Evolutionary conservation across 2,113 vertebrate genomes (phyloP), one percentile per base, ranked within the genome.

Genomic region (Callaeas wilsoni): DNA sequence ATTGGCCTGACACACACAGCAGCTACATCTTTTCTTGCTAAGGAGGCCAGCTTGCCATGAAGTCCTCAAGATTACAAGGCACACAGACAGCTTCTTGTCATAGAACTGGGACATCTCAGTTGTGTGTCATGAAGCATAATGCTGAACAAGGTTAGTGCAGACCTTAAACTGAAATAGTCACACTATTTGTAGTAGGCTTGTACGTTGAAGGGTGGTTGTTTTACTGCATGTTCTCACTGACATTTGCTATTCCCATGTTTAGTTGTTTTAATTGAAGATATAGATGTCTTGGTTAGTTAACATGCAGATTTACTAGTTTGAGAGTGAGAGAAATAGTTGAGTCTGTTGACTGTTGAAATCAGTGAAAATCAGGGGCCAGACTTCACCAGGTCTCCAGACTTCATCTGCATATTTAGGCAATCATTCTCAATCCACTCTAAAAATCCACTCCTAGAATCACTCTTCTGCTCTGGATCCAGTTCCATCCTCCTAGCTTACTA

Each of bases 81-180:
- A 25, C 13, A 15, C 7, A 27, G 42, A 29, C 50, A 90, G 53
- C 26, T 86, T 60, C 46, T n/a, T 6, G 1, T 30, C 32, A 46
- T 4, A 46, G 32, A 74, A 26, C 46, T 80, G 69, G 30, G 33
- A 69, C 16, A 90, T 50, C 52, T 62, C 47, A 80, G 42, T 67
- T 68, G 47, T 20, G 33, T 27, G 22, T 44, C 64, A 71, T 0
- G 0, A 75, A 84, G 57, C 5, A 1, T 17, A 55, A 56, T 26
- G 44, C 46, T 57, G 32, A 81, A 68, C 44, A 56, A 79, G 35
- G 22, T 57, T 12, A 68, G 21, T 20, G 41, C 16, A 78, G 57
- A 47, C 77, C 29, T 65, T 37, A 50, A 62, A 50, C 6, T 53
- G 57, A 81, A 87, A 74, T 60, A 78, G 20, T 56, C 56, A 33